A percentile compares a stretch with the other conserved stretches of the same genome.
Conservation (phyloP, 2,888 invertebrate species). For the Stomorhina lunata region DNA sequence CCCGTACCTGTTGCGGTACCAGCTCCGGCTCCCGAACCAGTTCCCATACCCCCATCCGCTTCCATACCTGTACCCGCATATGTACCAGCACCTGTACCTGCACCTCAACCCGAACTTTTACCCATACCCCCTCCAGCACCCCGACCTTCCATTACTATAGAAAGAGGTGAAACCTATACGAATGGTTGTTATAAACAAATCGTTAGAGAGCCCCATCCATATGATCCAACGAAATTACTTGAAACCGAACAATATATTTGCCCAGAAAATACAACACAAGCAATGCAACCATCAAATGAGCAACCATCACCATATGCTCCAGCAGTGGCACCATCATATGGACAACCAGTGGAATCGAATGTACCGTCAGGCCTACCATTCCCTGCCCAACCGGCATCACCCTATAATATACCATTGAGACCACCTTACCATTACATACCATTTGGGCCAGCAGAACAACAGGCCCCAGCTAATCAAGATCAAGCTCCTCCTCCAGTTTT, state of each 20-base stretch:
- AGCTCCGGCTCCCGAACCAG: background rate
- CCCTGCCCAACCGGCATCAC: background rate
- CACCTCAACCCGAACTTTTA: background rate
- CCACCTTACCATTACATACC: too few species aligned
- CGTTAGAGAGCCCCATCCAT: constrained; percentile 34
- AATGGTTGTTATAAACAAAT: constrained; percentile 59
- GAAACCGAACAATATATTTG: constrained; percentile 59
- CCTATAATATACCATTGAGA: background rate
- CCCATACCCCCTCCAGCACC: background rate
- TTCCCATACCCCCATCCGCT: background rate
- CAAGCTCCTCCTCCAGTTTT: background rate
- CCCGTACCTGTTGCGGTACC: background rate
- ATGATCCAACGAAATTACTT: constrained; percentile 27
- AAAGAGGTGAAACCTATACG: constrained; percentile 41
- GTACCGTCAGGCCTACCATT: too few species aligned
- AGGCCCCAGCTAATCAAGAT: background rate
- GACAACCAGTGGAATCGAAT: background rate
- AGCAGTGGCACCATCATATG: background rate
- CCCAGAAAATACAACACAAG: background rate
- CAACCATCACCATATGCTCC: background rate
- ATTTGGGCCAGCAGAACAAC: background rate
- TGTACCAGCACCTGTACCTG: background rate
- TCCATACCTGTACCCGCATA: too few species aligned
- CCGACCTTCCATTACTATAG: constrained; percentile 32
- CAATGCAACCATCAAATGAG: background rate